Evolutionary conservation across 2,113 vertebrate genomes (phyloP).

Genomic region (Holacanthus passer): DNA sequence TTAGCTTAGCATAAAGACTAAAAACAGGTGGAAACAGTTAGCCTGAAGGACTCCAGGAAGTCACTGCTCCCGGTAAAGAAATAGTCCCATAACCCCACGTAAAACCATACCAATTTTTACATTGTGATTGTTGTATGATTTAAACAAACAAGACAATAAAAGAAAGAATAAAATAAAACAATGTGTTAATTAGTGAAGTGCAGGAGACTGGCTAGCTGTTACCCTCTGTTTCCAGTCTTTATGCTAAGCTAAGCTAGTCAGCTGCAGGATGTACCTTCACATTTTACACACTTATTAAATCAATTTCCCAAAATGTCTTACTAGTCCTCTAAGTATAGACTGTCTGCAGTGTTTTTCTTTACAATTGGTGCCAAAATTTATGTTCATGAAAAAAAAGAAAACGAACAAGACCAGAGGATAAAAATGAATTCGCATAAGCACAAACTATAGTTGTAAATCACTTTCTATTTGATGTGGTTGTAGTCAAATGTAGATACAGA

Average conservation of each 20-base stretch:
- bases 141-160: not conserved
- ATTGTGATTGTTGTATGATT: not conserved
- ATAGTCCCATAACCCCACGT: not conserved
- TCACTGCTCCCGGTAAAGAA: not conserved
- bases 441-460: not conserved
- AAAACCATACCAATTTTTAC: not conserved
- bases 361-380: too few species aligned
- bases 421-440: not conserved
- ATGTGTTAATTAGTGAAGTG: not conserved
- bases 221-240: not conserved
- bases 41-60: not conserved
- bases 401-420: too few species aligned
- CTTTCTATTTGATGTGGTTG: not conserved
- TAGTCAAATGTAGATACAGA: not conserved
- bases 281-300: not conserved
- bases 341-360: not conserved
- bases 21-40: not conserved
- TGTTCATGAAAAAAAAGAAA: not conserved
- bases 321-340: not conserved
- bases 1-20: not conserved
- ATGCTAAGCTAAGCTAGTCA: not conserved
- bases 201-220: not conserved
- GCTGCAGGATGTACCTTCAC: not conserved
- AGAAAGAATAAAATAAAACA: too few species aligned
- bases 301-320: not conserved